These are phyloP conservation scores for Myanophis thanlyinensis DNA, from an alignment of 2,113 vertebrate species.

Conservation along the genomic window DNA sequence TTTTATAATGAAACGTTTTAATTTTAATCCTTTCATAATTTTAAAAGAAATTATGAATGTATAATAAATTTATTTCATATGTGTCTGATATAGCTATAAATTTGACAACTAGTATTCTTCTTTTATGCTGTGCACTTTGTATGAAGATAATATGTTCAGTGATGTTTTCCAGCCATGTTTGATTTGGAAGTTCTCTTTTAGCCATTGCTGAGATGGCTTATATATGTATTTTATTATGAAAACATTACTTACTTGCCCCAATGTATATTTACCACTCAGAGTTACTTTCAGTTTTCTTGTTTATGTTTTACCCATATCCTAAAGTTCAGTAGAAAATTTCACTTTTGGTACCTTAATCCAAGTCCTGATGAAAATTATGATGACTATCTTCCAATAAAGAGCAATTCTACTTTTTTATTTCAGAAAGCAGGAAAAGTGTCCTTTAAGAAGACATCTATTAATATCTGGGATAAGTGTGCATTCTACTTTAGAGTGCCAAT, in stretches of 20 bases:
- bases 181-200: background rate
- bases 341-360: background rate
- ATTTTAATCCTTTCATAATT: background rate
- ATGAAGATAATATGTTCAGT: background rate
- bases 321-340: background rate
- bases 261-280: background rate
- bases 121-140: background rate
- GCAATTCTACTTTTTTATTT: background rate
- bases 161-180: background rate
- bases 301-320: background rate
- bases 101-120: background rate
- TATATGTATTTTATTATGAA: background rate
- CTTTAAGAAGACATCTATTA: background rate
- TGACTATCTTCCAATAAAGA: background rate
- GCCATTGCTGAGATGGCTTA: background rate
- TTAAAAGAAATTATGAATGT: background rate
- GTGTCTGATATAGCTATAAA: background rate
- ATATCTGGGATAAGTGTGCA: background rate
- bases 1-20: background rate
- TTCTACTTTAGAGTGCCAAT: background rate
- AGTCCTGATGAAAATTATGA: background rate
- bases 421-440: background rate
- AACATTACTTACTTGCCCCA: background rate
- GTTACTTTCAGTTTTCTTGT: background rate
- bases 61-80: background rate